Evolutionary conservation across 2,888 invertebrate species (phyloP).

Genomic region (Eilema sororculum): DNA sequence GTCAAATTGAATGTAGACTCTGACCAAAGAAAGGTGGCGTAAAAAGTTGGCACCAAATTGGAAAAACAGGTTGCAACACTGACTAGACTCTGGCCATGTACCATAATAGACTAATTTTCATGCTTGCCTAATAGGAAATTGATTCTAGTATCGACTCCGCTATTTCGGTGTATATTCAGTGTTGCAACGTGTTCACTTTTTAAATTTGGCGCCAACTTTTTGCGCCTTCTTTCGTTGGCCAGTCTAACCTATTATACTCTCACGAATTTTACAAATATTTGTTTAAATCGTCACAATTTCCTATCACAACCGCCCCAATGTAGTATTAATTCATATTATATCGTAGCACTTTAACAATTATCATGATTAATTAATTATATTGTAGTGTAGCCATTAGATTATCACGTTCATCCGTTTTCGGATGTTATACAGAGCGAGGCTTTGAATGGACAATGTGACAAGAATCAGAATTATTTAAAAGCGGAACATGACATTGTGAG

Average conservation of each 20-base stretch:
- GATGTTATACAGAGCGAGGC: slow-evolving; percentile 42
- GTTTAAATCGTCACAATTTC: slow-evolving; percentile 34
- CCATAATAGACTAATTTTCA: too few relatives aligned
- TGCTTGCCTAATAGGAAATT: too few relatives aligned
- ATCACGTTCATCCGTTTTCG: slow-evolving; percentile 62
- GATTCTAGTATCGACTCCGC: too few relatives aligned
- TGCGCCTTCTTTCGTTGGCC: too few relatives aligned
- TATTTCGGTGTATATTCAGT: too few relatives aligned
- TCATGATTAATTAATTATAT: slow-evolving; percentile 41
- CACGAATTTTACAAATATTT: neutral
- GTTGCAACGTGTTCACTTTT: too few relatives aligned
- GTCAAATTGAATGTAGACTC: neutral
- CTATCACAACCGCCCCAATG: slow-evolving; percentile 60
- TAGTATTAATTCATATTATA: slow-evolving; percentile 50
- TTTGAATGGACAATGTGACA: slow-evolving; percentile 30
- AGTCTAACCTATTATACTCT: neutral
- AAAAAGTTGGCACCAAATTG: too few relatives aligned
- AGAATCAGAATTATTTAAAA: neutral
- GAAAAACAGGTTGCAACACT: too few relatives aligned
- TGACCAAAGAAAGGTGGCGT: too few relatives aligned
- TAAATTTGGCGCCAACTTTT: too few relatives aligned
- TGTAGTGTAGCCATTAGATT: slow-evolving; percentile 46
- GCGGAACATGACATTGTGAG: neutral
- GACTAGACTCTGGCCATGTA: too few relatives aligned
- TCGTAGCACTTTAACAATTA: slow-evolving; percentile 48